Evolutionary conservation across 1,140 invertebrate genomes (phyloP), one percentile per base, ranked within the genome.

Genomic region (Aphaenogaster ashmeadi): DNA sequence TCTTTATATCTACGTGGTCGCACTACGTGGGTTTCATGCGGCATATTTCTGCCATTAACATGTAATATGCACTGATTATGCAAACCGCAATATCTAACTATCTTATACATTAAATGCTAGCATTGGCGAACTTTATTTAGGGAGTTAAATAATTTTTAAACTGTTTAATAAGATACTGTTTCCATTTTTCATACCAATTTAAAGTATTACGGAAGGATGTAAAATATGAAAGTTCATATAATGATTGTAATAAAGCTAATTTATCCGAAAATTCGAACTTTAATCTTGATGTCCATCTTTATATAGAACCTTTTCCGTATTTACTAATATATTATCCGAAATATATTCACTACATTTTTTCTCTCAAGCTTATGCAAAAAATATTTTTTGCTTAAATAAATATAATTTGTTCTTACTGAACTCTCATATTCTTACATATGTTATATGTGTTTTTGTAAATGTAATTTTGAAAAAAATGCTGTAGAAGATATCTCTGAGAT

Each of bases 231-330:
- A 58, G 47, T 84, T 36, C 36, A 58, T 7, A 74, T 47, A 33
- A 18, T 38, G 15, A 75, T 84, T 84, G 54, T 75, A 84, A 74
- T 84, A 84, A 84, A 75, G 33, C 56, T 75, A 38, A 84, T 60
- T 84, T 74, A 84, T 60, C 41, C 21, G 18, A 27, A 36, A 75
- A 36, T 21, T 38, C 0, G 3, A 74, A 50, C 74, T 72, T 72
- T 47, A 47, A 81, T 81, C n/a, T 36, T 5, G 2, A 9, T 58
- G 54, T 21, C 3, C 33, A 11, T 18, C 11, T 71, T 58, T 13
- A 15, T 33, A 18, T 44, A 7, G 36, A 18, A 41, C 21, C n/a
- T 66, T 41, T 58, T 44, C 11, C 8, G 36, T 15, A n/a, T 8
- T 11, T 47, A 1, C 9, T 1, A 36, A 58, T 27, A 18, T 72